These are phyloP conservation scores for Acestrorhynchus altus DNA, from an alignment of 2,797 vertebrate species.

Conservation along the genomic window DNA sequence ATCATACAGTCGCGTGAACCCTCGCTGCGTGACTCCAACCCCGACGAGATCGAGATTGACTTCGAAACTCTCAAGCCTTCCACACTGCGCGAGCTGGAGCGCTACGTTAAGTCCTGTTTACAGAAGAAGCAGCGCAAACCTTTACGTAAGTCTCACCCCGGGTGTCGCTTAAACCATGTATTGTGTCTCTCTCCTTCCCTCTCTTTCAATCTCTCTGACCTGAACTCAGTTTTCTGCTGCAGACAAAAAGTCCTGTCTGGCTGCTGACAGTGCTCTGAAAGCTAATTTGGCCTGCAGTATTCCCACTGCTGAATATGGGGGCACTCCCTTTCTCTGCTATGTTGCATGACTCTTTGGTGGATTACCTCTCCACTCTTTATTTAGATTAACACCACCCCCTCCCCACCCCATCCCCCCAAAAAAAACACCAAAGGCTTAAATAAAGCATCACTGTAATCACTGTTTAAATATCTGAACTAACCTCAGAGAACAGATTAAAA, in stretches of 20 bases:
- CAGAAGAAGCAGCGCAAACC: conserved; percentile 96
- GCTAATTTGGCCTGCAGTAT: conserved; percentile 53
- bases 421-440: conserved; percentile 28
- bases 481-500: background rate
- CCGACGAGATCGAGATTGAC: conserved; percentile 97
- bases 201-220: conserved; percentile 5
- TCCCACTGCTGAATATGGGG: conserved; percentile 51
- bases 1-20: conserved; percentile 97
- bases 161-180: background rate
- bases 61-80: conserved; percentile 97
- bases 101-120: conserved; percentile 97
- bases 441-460: conserved; percentile 18
- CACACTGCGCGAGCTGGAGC: conserved; percentile 92
- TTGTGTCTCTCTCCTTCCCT: conserved; percentile 2
- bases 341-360: conserved; percentile 59
- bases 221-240: conserved; percentile 41
- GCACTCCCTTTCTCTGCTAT: conserved; percentile 49
- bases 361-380: conserved; percentile 46
- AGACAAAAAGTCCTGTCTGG: conserved; percentile 34
- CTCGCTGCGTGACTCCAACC: conserved; percentile 95
- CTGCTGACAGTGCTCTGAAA: conserved; percentile 54
- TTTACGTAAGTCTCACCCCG: conserved; percentile 83
- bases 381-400: conserved; percentile 32
- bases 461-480: conserved; percentile 22
- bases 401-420: background rate